Base-by-base conservation (phyloP, 2,888 invertebrate genomes). In the Oligia strigilis region DNA sequence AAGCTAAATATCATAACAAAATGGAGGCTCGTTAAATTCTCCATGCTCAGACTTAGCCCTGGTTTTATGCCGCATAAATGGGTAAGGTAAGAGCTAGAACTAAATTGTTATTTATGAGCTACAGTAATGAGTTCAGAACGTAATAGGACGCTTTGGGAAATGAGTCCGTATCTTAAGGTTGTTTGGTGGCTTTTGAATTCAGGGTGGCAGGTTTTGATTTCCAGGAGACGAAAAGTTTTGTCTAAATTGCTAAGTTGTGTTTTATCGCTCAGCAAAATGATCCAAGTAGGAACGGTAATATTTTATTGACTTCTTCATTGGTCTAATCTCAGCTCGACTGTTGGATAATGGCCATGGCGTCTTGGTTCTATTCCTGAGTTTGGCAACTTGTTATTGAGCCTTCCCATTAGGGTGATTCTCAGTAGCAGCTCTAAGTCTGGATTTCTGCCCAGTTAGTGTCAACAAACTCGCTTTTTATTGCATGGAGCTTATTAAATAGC, bases 101-200 rank as follows among this genome's bases (percentile, higher is more conserved):
- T 87, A 86, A 88, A 86, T 86, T 86, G 86, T 86, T 78, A 75
- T 86, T 86, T 86, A 86, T 60, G 86, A 86, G 52, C n/a, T n/a
- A 65, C n/a, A 43, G 72, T 87, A 87, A 87, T 87, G 84, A 88
- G 84, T 80, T 66, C 70, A 29, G 72, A 60, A 65, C 6, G 64
- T 73, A 80, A 81, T 88, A 11, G 46, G 43, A 75, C 77, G 72
- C 69, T 77, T 71, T 36, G 3, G 64, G 62, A 85, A 87, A 85
- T 87, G 36, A 70, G 72, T 46, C 43, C 66, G 55, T 85, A 73
- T 49, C 36, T 70, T 36, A 64, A 49, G 19, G 46, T 55, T 55
- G 46, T 66, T 67, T 55, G 55, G 71, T 67, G 55, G 66, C 23
- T 72, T 82, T 69, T 40, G n/a, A 73, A 65, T 73, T 73, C 43